Conservation (phyloP, 92 coral and sea anemone genomes). For the Zoanthus sociatus region DNA sequence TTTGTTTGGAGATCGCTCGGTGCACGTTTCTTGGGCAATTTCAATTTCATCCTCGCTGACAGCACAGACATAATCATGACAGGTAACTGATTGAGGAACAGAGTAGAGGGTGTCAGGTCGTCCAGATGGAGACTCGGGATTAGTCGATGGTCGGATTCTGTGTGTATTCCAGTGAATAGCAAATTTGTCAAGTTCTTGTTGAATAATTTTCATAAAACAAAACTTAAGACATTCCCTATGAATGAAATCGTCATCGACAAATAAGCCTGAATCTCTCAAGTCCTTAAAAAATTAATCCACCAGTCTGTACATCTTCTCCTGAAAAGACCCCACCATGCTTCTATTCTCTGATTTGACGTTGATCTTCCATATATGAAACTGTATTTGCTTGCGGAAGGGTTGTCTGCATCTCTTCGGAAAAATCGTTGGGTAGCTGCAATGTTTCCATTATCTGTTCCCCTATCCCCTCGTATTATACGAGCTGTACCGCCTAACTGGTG, state of each 20-base stretch:
- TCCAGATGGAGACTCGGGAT: slow-evolving; percentile 64
- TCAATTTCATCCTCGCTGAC: slow-evolving; percentile 71
- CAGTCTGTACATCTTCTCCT: slow-evolving; percentile 51
- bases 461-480: slow-evolving; percentile 45
- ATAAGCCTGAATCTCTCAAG: slow-evolving; percentile 60
- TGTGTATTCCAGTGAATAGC: slow-evolving; percentile 51
- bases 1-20: slow-evolving; percentile 54
- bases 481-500: slow-evolving; percentile 43
- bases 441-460: slow-evolving; percentile 58
- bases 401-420: slow-evolving; percentile 32
- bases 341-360: slow-evolving; percentile 55
- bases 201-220: slow-evolving; percentile 57
- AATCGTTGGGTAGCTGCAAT: slow-evolving; percentile 67
- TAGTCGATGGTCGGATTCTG: slow-evolving; percentile 46
- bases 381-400: slow-evolving; percentile 26
- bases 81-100: slow-evolving; percentile 62
- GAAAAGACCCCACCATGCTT: slow-evolving; percentile 63
- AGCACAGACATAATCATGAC: slow-evolving; percentile 63
- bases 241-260: slow-evolving; percentile 53
- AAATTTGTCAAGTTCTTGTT: slow-evolving; percentile 50
- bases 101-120: slow-evolving; percentile 70
- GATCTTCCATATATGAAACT: slow-evolving; percentile 59
- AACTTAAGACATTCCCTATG: slow-evolving; percentile 61
- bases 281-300: slow-evolving; percentile 72
- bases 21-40: slow-evolving; percentile 65